A percentile compares a stretch with the other conserved stretches of the same genome.
Evolutionary conservation across 2,113 vertebrate species (phyloP).

Genomic region (Lepus timidus): DNA sequence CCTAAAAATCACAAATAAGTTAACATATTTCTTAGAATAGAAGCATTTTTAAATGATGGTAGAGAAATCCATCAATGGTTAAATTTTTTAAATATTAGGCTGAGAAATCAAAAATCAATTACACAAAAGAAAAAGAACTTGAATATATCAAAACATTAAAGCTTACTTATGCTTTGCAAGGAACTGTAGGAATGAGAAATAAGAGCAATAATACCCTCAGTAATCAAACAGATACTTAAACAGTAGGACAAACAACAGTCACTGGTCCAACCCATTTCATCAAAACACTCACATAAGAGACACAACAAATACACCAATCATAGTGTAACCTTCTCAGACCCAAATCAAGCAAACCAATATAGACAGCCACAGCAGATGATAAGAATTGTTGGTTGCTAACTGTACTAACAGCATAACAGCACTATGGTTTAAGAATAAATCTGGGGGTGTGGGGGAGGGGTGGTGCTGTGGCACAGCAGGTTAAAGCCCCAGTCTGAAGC

Average conservation of each 20-base stretch:
- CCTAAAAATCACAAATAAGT: conserved; percentile 49
- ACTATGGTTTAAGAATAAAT: background rate
- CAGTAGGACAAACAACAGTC: background rate
- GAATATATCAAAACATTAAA: conserved; percentile 2
- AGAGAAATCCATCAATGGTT: background rate
- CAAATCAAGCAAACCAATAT: background rate
- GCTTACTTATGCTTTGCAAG: background rate
- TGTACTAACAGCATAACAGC: background rate
- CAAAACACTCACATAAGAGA: background rate
- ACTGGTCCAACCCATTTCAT: background rate
- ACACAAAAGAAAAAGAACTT: background rate
- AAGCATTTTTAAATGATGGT: background rate
- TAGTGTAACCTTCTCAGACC: background rate
- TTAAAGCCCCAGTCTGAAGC: too few species aligned
- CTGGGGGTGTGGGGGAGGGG: too few species aligned
- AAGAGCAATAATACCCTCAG: background rate
- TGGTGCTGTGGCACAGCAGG: too few species aligned
- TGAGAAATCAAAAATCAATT: background rate
- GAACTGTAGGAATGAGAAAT: background rate
- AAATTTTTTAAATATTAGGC: background rate
- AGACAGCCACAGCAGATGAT: background rate
- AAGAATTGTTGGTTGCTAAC: background rate
- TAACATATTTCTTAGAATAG: conserved; percentile 30
- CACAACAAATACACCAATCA: background rate
- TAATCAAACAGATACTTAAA: background rate